Base-by-base conservation (phyloP, 2,888 invertebrate species). In the Barypeithes pellucidus region DNA sequence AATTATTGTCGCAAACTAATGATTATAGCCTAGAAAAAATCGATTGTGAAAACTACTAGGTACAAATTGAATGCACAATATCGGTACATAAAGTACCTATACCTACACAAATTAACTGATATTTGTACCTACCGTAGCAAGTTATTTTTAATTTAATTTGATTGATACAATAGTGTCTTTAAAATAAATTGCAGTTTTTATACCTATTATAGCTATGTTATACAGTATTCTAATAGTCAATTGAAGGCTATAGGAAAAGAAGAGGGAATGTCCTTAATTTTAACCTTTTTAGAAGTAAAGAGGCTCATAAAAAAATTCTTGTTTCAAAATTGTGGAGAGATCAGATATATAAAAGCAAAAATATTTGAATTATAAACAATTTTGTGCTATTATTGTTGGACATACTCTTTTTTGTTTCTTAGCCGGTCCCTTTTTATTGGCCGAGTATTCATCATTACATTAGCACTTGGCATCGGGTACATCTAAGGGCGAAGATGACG, bases 391-490 rank as follows among this genome's bases (percentile, higher is more conserved):
- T n/a, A n/a, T n/a, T n/a, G n/a, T n/a, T n/a, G n/a, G n/a, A n/a
- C n/a, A n/a, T n/a, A n/a, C 24, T 24, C 24, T 24, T 5, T 5
- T 24, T 24, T 24, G 2, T 24, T 5, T 5, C 24, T 29, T 4
- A 29, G 9, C 3, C 29, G 16, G 4, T 22, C n/a, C 1, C 20
- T 24, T 50, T 24, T 20, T 5, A 43, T 45, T 45, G 52, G 52
- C 54, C 66, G 50, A 66, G 66, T 66, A 66, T 54, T 52, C 52
- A 20, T 29, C 11, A 47, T 33, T 22, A 66, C 22, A 66, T 54
- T 66, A 52, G 70, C 67, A 74, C 74, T 74, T 74, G 66, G 67
- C 67, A 70, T 29, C 7, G 7, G 20, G 24, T 29, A 39, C 12
- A 39, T 39, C 24, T 24, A 24, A 24, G 5, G 24, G 24, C 5